Evolutionary conservation across 1,140 invertebrate genomes (phyloP).

Genomic region (Maniola jurtina): DNA sequence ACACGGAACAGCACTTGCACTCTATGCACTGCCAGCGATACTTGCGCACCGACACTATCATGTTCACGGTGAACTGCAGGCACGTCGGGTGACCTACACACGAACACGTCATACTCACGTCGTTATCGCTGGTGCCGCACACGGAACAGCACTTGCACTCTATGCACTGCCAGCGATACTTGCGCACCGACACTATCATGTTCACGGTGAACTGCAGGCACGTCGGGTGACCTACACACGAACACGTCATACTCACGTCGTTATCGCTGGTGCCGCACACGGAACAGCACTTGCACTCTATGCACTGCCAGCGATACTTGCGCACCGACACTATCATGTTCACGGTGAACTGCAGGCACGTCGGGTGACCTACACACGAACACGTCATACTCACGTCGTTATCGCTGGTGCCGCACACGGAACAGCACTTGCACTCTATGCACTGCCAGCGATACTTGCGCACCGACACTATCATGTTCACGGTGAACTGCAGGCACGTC

Average conservation of each 20-base stretch:
- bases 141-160: slow-evolving; percentile 99
- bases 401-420: slow-evolving; percentile 98
- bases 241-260: slow-evolving; percentile 94
- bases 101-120: slow-evolving; percentile 90
- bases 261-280: slow-evolving; percentile 99
- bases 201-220: slow-evolving; percentile 99
- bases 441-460: slow-evolving; percentile 99
- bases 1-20: slow-evolving; percentile 99
- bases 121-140: slow-evolving; percentile 99
- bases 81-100: slow-evolving; percentile 92
- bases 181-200: slow-evolving; percentile 98
- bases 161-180: slow-evolving; percentile 99
- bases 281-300: slow-evolving; percentile 99
- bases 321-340: slow-evolving; percentile 99
- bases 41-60: slow-evolving; percentile 98
- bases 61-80: slow-evolving; percentile 98
- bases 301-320: slow-evolving; percentile 99
- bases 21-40: slow-evolving; percentile 99
- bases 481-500: slow-evolving; percentile 97
- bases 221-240: slow-evolving; percentile 88
- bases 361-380: slow-evolving; percentile 87
- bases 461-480: slow-evolving; percentile 98
- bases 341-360: slow-evolving; percentile 97
- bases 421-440: slow-evolving; percentile 99
- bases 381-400: slow-evolving; percentile 98